A percentile compares a stretch with the other conserved stretches of the same genome.
These are phyloP conservation scores for Hydrocynus forskahlii DNA, from an alignment of 2,797 vertebrate species.

Conservation along the genomic window DNA sequence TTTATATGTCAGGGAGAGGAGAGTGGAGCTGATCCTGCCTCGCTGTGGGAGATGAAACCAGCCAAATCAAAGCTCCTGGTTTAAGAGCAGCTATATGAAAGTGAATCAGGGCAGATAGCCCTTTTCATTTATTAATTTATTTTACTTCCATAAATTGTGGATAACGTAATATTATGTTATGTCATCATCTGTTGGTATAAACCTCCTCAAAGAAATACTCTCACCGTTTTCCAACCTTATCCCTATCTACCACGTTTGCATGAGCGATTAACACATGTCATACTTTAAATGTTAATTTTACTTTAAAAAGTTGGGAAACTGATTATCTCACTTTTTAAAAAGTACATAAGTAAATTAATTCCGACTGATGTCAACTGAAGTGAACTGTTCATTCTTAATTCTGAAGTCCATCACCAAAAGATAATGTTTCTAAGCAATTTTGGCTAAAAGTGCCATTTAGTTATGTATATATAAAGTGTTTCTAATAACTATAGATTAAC, in stretches of 20 bases:
- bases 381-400: too few species aligned
- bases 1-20: conserved; percentile 30
- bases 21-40: conserved; percentile 40
- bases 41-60: conserved; percentile 26
- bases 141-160: background rate
- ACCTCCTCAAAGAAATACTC: background rate
- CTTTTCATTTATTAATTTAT: background rate
- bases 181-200: background rate
- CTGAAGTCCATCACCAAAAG: too few species aligned
- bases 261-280: too few species aligned
- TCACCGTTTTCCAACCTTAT: background rate
- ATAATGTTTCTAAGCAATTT: too few species aligned
- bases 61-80: conserved; percentile 6
- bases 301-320: too few species aligned
- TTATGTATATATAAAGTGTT: too few species aligned
- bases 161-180: background rate
- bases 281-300: too few species aligned
- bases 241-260: background rate
- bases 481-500: too few species aligned
- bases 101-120: background rate
- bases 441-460: too few species aligned
- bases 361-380: too few species aligned
- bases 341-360: too few species aligned
- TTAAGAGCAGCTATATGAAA: conserved; percentile 6
- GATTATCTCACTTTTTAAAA: too few species aligned